Evolutionary conservation across 2,797 vertebrate species (phyloP).

Genomic region (Pogoniulus pusillus): DNA sequence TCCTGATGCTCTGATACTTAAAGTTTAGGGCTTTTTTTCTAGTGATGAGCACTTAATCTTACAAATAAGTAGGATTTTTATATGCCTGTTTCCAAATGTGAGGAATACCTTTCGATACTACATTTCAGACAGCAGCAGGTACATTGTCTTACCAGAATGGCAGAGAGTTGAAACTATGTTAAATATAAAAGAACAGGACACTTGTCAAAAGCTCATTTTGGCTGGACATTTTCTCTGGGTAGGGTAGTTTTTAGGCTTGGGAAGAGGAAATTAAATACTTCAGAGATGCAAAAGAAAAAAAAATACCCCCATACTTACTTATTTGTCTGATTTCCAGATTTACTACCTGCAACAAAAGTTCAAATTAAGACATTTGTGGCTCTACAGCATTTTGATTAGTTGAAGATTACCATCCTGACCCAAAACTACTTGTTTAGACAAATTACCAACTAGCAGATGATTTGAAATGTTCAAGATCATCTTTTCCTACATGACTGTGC

Average conservation of each 20-base stretch:
- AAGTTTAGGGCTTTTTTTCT: not conserved
- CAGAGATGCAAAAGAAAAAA: not conserved
- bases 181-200: not conserved
- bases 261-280: not conserved
- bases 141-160: not conserved
- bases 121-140: not conserved
- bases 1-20: not conserved
- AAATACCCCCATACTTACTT: constrained; percentile 57
- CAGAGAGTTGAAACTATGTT: not conserved
- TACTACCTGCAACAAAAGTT: constrained; percentile 62
- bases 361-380: constrained; percentile 19
- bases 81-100: not conserved
- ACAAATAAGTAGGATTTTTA: constrained; percentile 11
- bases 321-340: constrained; percentile 65
- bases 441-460: not conserved
- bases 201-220: not conserved
- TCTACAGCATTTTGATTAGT: constrained; percentile 1
- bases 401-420: not conserved
- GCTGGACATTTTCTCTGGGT: not conserved
- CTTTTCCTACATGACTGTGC: not conserved
- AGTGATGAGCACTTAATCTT: not conserved
- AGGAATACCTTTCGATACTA: not conserved
- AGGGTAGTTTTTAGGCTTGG: not conserved
- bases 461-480: not conserved
- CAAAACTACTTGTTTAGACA: not conserved